Base-by-base conservation (phyloP, 2,797 vertebrate genomes). In the Enteromius mattozi region DNA sequence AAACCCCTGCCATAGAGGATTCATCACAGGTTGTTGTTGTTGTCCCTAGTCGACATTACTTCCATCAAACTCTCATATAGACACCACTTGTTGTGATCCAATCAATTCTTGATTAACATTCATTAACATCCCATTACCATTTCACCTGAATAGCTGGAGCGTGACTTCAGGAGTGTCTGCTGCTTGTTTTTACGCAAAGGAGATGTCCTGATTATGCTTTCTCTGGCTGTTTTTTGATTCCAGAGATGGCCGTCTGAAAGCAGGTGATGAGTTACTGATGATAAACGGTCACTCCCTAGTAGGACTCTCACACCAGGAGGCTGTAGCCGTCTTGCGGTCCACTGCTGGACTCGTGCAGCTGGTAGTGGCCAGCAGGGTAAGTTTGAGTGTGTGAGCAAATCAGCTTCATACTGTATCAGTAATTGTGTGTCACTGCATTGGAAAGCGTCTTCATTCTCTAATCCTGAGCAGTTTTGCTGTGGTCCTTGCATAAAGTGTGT, bases 281-380 rank as follows among this genome's bases (percentile, higher is more conserved):
- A 97, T 99, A 88, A 99, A 99, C 24, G 96, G 97, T 82, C 96
- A 96, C 91, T 97, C 98, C 0, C 91, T 99, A 91, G 96, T 99
- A 72, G 98, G 97, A 35, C 97, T 99, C 1, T 98, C 97, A 54
- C 98, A 99, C 81, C 96, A 97, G 91, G 97, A 99, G 19, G 98
- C 98, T 0, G 98, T 99, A 76, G 92, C 91, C 33, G 91, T 98
- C 71, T 96, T 99, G 27, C 96, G 97, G 40, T 96, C 96, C 0
- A 92, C 97, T 0, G 92, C 94, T 9, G 98, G 98, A 35, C 93
- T 97, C 75, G 96, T 99, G 51, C 97, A 98, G 91, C 93, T 99
- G 79, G 96, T 99, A 78, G 96, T 99, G 17, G 96, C 97, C 87
- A 98, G 96, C 93, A 96, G 95, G 96, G 97, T 99, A 93, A 74